Percentiles rank a stretch among this genome's conserved stretches.
Evolutionary conservation across 2,797 vertebrate species (phyloP).

Genomic region (Hozukius guyotensis): DNA sequence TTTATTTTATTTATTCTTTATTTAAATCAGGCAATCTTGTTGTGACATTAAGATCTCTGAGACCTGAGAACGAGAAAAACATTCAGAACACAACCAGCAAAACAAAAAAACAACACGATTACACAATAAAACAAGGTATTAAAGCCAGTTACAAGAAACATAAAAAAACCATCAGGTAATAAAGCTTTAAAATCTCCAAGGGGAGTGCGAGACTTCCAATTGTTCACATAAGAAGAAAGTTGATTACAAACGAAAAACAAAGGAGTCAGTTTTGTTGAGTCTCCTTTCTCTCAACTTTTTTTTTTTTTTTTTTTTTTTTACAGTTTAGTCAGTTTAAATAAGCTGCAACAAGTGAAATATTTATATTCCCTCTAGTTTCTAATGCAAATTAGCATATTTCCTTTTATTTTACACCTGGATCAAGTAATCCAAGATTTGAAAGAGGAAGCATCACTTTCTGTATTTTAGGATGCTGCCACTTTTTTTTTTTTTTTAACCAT

Average conservation of each 20-base stretch:
- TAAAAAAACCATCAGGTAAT: neutral
- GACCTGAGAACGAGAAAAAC: neutral
- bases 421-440: neutral
- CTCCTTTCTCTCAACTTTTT: neutral
- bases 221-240: neutral
- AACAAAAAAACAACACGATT: neutral
- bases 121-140: neutral
- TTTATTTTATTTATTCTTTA: neutral
- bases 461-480: neutral
- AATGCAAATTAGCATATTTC: neutral
- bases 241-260: neutral
- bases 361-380: neutral
- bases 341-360: constrained; percentile 14
- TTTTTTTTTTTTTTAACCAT: neutral
- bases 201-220: neutral
- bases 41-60: neutral
- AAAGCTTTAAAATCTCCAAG: neutral
- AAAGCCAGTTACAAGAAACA: neutral
- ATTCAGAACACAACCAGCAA: neutral
- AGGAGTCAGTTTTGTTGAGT: neutral
- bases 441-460: neutral
- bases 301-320: neutral
- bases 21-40: neutral
- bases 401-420: neutral
- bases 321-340: neutral